Evolutionary conservation across 2,113 vertebrate species (phyloP).

Genomic region (Sapayoa aenigma): DNA sequence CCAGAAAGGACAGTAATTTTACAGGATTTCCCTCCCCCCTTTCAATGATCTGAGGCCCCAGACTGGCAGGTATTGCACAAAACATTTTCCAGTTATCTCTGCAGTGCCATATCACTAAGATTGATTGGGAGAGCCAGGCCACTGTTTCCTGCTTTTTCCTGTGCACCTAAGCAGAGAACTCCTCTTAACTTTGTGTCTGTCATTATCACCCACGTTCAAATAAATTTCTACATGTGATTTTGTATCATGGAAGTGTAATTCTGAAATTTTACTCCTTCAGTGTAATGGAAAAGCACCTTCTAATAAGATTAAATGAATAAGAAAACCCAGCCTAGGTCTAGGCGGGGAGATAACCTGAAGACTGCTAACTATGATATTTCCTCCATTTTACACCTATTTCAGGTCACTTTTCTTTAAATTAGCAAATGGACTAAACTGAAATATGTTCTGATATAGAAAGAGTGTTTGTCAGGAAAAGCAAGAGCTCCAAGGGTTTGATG

Average conservation of each 20-base stretch:
- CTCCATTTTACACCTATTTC: background rate
- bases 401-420: background rate
- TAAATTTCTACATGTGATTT: background rate
- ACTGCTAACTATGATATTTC: background rate
- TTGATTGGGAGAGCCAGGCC: background rate
- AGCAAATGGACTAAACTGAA: background rate
- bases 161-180: background rate
- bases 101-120: no score
- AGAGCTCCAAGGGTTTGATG: constrained; percentile 18
- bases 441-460: constrained; percentile 28
- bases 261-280: background rate
- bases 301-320: background rate
- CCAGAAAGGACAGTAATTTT: background rate
- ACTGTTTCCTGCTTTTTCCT: background rate
- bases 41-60: background rate
- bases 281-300: background rate
- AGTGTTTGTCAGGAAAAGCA: constrained; percentile 9
- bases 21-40: background rate
- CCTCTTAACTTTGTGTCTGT: background rate
- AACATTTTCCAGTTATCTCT: background rate
- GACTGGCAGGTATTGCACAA: background rate
- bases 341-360: background rate
- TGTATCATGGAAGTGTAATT: background rate
- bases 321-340: background rate
- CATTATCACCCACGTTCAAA: background rate